Conservation (phyloP, 2,888 invertebrate species). For the Abrostola triplasia region DNA sequence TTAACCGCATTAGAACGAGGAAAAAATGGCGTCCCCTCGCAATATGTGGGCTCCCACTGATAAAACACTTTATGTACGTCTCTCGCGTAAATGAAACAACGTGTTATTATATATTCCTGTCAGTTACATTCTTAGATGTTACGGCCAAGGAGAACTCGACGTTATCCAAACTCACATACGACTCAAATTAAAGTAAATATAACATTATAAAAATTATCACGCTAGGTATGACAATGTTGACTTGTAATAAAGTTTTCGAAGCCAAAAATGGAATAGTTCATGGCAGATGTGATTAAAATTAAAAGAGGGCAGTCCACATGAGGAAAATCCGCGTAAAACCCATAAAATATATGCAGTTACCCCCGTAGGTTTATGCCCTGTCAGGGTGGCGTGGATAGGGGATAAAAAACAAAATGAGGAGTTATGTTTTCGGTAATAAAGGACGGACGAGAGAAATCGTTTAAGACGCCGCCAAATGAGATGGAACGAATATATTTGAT, state of each 20-base stretch:
- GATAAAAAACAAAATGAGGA: slow-evolving; percentile 89
- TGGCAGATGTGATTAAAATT: slow-evolving; percentile 64
- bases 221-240: slow-evolving; percentile 50
- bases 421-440: slow-evolving; percentile 89
- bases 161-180: slow-evolving; percentile 32
- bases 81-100: slow-evolving; percentile 85
- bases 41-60: slow-evolving; percentile 87
- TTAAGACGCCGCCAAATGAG: slow-evolving; percentile 88
- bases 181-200: slow-evolving; percentile 21
- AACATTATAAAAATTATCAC: slow-evolving; percentile 35
- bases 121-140: slow-evolving; percentile 55
- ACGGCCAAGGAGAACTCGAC: slow-evolving; percentile 54
- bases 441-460: slow-evolving; percentile 88
- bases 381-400: slow-evolving; percentile 81
- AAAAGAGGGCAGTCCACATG: slow-evolving; percentile 64
- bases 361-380: slow-evolving; percentile 78
- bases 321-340: slow-evolving; percentile 75
- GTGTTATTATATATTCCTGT: slow-evolving; percentile 79
- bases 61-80: slow-evolving; percentile 84
- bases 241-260: slow-evolving; percentile 48
- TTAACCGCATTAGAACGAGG: slow-evolving; percentile 86
- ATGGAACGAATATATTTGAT: slow-evolving; percentile 89
- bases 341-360: slow-evolving; percentile 85
- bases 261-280: slow-evolving; percentile 42
- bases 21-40: slow-evolving; percentile 85